Percentiles rank a stretch among this genome's conserved stretches.
These are phyloP conservation scores for Xanthia icteritia DNA, from an alignment of 2,888 invertebrate genomes.

Conservation along the genomic window DNA sequence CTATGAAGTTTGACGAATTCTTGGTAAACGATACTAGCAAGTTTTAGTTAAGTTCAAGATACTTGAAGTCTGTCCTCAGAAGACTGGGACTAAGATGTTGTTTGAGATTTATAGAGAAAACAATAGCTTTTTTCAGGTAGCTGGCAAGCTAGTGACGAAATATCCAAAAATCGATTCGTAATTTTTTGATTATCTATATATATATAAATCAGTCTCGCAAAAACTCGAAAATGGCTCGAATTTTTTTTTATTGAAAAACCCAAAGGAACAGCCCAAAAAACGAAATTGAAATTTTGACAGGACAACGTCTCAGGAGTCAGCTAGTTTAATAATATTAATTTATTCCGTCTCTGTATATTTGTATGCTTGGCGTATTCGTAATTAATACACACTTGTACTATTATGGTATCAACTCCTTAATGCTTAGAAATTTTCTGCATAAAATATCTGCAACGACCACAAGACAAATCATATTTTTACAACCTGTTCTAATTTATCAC, in stretches of 20 bases:
- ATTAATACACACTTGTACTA: no score
- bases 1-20: conserved; percentile 28
- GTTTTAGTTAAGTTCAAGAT: neutral
- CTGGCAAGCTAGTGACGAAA: no score
- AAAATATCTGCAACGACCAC: neutral
- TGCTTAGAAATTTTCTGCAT: neutral
- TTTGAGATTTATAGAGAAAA: neutral
- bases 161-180: neutral
- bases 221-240: no score
- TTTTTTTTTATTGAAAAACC: no score
- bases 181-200: neutral
- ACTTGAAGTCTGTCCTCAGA: neutral
- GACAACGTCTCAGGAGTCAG: no score
- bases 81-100: neutral
- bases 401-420: no score
- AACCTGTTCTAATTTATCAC: conserved; percentile 57
- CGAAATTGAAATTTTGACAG: no score
- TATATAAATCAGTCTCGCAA: no score
- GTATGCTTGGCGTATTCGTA: no score
- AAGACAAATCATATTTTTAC: conserved; percentile 27
- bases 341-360: neutral
- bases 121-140: no score
- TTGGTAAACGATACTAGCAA: neutral
- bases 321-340: neutral
- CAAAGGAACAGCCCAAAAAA: no score